A percentile compares a stretch with the other conserved stretches of the same genome.
These are phyloP conservation scores for Ceratina japonica DNA, from an alignment of 1,140 invertebrate species.

Conservation along the genomic window DNA sequence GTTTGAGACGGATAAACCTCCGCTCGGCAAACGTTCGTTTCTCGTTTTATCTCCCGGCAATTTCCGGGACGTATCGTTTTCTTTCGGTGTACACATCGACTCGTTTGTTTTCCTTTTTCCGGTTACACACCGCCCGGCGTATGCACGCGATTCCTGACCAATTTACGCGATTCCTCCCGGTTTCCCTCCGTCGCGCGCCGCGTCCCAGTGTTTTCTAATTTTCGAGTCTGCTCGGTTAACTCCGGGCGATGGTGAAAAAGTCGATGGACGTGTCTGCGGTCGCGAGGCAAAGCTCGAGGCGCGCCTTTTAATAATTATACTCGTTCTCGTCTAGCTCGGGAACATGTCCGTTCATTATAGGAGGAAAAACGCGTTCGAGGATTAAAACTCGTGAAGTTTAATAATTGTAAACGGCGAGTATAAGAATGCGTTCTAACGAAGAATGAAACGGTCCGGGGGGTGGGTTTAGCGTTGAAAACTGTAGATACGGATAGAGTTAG, in stretches of 20 bases:
- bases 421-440: background rate
- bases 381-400: no score
- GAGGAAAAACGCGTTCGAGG: no score
- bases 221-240: background rate
- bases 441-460: background rate
- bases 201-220: background rate
- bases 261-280: no score
- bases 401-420: no score
- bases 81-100: background rate
- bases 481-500: background rate
- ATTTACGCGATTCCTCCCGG: background rate
- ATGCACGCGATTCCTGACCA: background rate
- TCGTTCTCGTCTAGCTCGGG: no score
- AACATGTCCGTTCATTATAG: no score
- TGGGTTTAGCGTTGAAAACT: no score
- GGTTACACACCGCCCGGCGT: background rate
- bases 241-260: no score
- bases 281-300: no score
- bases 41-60: background rate
- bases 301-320: no score
- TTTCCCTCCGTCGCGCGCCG: background rate
- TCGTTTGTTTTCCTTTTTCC: background rate
- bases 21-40: background rate
- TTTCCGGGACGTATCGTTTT: constrained; percentile 3
- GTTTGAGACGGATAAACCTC: constrained; percentile 9